Evolutionary conservation across 2,888 invertebrate species (phyloP), one percentile per base, ranked within the genome.

Genomic region (Carcina quercana): DNA sequence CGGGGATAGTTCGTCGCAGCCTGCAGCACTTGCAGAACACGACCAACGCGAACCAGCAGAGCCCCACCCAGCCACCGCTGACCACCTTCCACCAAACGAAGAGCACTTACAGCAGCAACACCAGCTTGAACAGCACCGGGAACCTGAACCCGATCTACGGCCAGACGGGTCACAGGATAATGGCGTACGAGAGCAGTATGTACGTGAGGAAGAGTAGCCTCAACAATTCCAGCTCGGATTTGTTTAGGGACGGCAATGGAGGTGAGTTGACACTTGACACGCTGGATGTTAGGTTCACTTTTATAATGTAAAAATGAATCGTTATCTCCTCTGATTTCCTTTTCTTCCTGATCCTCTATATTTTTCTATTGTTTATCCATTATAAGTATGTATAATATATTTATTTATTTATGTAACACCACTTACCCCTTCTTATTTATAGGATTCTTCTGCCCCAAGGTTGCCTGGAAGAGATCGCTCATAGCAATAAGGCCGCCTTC

Each of bases 1-100:
- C 95, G 3, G 90, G 90, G 43, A 86, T 92, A 3, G 74, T 91
- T 14, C 86, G 93, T 5, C 86, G 90, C 10, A 64, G 64, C 15
- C 58, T 71, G 3, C 80, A 74, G 35, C 66, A 68, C 17, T 56
- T 68, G 22, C 74, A 72, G 34, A 57, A 58, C 48, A 58, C 14
- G 54, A 34, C 53, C 43, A 39, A 45, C 33, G 37, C 47, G 4
- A 51, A 50, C 45, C 50, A 53, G 34, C 45, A 36, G 24, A 52
- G 44, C 25, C 59, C 63, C 3, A 56, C 64, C 1, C 60, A 53
- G 10, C 52, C 51, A 0, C 47, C 66, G 0, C 42, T 80, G 0
- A 62, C 56, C 40, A 75, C 76, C 7, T 84, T 84, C 50, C 80
- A 84, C 35, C 82, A 83, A 38, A 69, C 74, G 3, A 82, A 82